A percentile compares a stretch with the other conserved stretches of the same genome.
Evolutionary conservation across 2,113 vertebrate species (phyloP).

Genomic region (Semnornis frantzii): DNA sequence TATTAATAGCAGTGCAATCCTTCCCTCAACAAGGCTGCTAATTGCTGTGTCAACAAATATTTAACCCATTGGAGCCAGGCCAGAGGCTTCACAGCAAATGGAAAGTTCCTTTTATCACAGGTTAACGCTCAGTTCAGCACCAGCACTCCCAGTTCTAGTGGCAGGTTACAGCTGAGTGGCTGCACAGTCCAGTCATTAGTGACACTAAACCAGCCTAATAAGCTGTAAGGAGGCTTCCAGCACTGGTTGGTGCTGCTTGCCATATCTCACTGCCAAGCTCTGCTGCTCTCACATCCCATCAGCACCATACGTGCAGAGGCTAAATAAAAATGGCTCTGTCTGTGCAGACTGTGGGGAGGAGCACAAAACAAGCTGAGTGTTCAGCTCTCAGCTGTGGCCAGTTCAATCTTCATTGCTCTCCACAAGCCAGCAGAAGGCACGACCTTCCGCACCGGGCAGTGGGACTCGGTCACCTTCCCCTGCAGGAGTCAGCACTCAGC

Average conservation of each 20-base stretch:
- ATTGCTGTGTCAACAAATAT: not conserved
- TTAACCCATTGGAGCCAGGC: not conserved
- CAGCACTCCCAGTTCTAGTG: not conserved
- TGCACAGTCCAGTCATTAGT: not conserved
- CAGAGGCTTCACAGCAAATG: not conserved
- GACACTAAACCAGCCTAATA: not conserved
- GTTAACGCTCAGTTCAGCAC: not conserved
- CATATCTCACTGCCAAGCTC: not conserved
- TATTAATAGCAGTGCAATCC: not conserved
- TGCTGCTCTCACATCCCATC: not conserved
- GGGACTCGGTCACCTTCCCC: not conserved
- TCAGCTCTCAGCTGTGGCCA: not conserved
- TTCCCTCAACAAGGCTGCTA: not conserved
- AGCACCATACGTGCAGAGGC: fast-evolving
- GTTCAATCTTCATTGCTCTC: fast-evolving
- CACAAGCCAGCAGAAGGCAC: not conserved
- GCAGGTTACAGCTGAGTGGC: not conserved
- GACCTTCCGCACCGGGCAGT: too few species aligned
- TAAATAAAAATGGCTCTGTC: not conserved
- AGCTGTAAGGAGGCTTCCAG: not conserved
- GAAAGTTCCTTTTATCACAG: not conserved
- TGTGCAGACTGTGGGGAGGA: not conserved
- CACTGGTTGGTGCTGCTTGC: not conserved
- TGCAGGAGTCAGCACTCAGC: not conserved
- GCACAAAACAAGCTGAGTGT: not conserved